phyloP scores from a whole-genome alignment of 2,113 vertebrate genomes.

The Hucho hucho region DNA sequence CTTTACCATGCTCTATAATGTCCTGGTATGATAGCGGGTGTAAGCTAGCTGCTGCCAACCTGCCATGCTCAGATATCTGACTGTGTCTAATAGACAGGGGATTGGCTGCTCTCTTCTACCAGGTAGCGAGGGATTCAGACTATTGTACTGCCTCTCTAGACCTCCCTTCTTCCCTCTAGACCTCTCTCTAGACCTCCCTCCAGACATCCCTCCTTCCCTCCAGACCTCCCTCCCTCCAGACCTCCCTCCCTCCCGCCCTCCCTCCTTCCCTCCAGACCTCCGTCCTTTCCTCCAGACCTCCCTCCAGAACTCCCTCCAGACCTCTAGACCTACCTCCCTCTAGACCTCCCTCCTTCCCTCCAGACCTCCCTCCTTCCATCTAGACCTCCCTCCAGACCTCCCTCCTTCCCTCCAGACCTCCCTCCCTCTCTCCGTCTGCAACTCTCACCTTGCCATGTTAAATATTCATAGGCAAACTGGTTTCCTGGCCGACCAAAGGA shows the following conservation, averaged over 20 bases:
- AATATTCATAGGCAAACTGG: constrained; percentile 72
- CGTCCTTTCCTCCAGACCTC: no score
- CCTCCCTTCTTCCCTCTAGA: no score
- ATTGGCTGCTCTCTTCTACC: constrained; percentile 61
- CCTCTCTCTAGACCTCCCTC: no score
- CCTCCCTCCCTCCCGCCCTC: no score
- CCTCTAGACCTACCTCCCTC: no score
- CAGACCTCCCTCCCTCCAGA: no score
- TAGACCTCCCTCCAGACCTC: no score
- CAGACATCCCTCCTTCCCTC: no score
- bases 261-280: no score
- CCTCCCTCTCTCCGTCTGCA: constrained; percentile 66
- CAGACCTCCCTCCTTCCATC: no score
- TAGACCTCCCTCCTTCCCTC: no score
- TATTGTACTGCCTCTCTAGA: neutral
- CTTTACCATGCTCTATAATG: constrained; percentile 21
- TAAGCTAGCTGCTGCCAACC: constrained; percentile 33
- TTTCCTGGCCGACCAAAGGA: constrained; percentile 1
- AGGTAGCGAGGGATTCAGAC: constrained; percentile 65
- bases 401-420: constrained; percentile 47
- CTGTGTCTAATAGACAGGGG: constrained; percentile 66
- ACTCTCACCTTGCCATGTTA: constrained; percentile 65
- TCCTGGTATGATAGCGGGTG: constrained; percentile 43
- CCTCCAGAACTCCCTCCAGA: no score
- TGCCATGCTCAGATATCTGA: constrained; percentile 60